Base-by-base conservation (phyloP, 2,113 vertebrate species). In the Spilogale gracilis region DNA sequence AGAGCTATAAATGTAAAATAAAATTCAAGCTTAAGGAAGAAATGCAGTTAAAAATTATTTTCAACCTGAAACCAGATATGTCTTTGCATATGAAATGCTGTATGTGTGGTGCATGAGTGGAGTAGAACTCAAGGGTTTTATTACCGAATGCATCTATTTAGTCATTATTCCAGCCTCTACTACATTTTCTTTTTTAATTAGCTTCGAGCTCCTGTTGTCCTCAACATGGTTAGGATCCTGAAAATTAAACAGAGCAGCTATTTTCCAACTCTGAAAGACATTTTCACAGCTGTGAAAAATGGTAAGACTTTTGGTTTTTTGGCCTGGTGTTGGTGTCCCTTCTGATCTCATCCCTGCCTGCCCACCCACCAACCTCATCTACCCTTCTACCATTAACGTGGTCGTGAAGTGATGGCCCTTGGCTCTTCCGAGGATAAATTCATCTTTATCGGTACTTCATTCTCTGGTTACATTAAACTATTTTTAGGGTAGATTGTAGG, bases 161-260 rank as follows among this genome's bases (percentile, higher is more conserved):
- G 23, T 69, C 38, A 52, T 76, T 96, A 91, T 89, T 86, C 12
- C 58, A 76, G 17, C 21, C 84, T 56, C 18, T 92, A 45, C 89
- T 69, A 63, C 94, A 85, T 54, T 32, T 58, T 30, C 73, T 56
- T 18, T 60, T 83, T 20, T 0, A 95, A 96, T 98, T 85, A 99
- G 99, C 98, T 99, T 97, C 98, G 98, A 86, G 98, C 98, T 98
- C 98, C 98, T 48, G 45, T 98, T 97, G 97, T 99, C 92, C 95
- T 99, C 94, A 99, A 99, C 97, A 99, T 99, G 96, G 94, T 97
- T 83, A 98, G 97, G 76, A 98, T 99, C 80, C 98, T 99, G 94
- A 99, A 99, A 98, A 91, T 73, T 17, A 98, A 99, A 97, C 98
- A 99, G 89, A 99, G 99, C 98, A 99, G 99, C 89, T 99, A 99